Evolutionary conservation across 2,888 invertebrate genomes (phyloP).

Genomic region (Serrognathus titanus): DNA sequence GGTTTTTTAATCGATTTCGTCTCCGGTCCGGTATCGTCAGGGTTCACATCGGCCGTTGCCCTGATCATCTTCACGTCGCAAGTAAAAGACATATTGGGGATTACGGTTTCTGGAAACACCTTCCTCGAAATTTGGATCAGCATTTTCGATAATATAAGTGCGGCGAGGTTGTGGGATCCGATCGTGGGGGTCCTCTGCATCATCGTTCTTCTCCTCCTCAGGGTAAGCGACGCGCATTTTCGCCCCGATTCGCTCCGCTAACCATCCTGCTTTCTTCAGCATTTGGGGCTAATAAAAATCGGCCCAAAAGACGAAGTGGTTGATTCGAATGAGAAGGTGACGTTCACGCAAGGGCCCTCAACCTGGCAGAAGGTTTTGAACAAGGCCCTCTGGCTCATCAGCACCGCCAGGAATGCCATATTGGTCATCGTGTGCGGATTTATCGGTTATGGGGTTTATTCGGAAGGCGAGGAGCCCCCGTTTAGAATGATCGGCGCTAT

Average conservation of each 20-base stretch:
- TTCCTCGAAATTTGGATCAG: conserved; percentile 76
- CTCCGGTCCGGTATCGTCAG: conserved; percentile 84
- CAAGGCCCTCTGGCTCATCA: conserved; percentile 70
- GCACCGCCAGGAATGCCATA: conserved; percentile 80
- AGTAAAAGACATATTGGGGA: conserved; percentile 77
- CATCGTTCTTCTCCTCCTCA: conserved; percentile 68
- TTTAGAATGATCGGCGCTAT: conserved; percentile 71
- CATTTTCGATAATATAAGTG: conserved; percentile 63
- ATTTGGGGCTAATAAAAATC: conserved; percentile 11
- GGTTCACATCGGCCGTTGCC: conserved; percentile 87
- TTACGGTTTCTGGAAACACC: conserved; percentile 67
- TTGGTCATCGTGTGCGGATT: conserved; percentile 72
- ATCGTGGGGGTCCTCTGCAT: conserved; percentile 74
- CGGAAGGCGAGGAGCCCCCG: conserved; percentile 53
- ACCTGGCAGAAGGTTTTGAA: conserved; percentile 50
- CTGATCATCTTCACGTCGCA: conserved; percentile 87
- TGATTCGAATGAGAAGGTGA: conserved; percentile 8
- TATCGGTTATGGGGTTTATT: conserved; percentile 63
- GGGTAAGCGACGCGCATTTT: conserved; percentile 54
- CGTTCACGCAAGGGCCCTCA: conserved; percentile 16
- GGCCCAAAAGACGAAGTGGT: conserved; percentile 8
- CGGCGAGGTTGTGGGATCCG: conserved; percentile 69
- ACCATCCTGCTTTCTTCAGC: background rate
- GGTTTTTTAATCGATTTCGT: conserved; percentile 87
- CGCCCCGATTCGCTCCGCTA: background rate